These are phyloP conservation scores for Pissodes strobi DNA, from an alignment of 1,140 invertebrate genomes.

Conservation along the genomic window DNA sequence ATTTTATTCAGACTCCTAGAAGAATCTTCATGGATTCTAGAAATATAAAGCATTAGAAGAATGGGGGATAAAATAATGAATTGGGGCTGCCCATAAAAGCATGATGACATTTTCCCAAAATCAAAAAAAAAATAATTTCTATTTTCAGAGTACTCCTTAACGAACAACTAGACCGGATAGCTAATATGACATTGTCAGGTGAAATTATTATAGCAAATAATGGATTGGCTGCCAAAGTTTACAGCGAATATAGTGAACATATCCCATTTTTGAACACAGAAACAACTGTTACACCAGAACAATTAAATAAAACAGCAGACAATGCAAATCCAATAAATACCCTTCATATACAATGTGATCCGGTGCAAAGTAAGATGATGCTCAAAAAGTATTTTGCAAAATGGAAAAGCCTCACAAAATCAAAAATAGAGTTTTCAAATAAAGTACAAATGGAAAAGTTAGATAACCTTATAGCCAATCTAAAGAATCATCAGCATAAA, in stretches of 20 bases:
- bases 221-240: not conserved
- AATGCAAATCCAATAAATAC: not conserved
- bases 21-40: no score
- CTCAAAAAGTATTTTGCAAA: constrained; percentile 29
- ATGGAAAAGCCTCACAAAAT: constrained; percentile 23
- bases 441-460: constrained; percentile 29
- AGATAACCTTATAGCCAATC: constrained; percentile 30
- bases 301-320: not conserved
- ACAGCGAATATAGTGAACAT: not conserved
- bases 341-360: not conserved
- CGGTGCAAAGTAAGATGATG: constrained; percentile 4
- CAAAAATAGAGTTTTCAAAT: not conserved
- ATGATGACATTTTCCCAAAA: not conserved
- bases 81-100: not conserved
- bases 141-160: constrained; percentile 30
- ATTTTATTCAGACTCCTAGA: no score
- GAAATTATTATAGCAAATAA: not conserved
- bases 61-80: not conserved
- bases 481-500: constrained; percentile 26
- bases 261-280: not conserved
- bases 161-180: constrained; percentile 32
- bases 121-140: not conserved
- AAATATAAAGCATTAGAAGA: constrained; percentile 54
- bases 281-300: not conserved
- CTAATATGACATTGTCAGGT: constrained; percentile 25